Evolutionary conservation across 1,140 invertebrate species (phyloP).

Genomic region (Campoletis sonorensis): DNA sequence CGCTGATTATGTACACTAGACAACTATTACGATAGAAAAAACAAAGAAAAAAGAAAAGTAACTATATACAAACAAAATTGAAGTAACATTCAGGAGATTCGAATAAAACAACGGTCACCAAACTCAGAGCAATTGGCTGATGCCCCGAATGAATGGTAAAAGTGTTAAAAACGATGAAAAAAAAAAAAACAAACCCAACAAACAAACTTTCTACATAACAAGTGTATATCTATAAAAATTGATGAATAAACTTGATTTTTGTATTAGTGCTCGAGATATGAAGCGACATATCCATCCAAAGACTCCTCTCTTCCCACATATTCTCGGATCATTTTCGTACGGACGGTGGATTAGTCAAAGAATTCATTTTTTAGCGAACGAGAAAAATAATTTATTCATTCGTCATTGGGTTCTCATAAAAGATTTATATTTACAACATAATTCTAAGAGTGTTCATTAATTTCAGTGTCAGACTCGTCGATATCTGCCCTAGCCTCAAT

Average conservation of each 20-base stretch:
- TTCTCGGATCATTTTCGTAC: slow-evolving; percentile 35
- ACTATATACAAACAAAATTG: slow-evolving; percentile 44
- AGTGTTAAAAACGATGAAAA: slow-evolving; percentile 62
- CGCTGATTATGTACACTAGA: slow-evolving; percentile 41
- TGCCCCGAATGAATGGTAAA: slow-evolving; percentile 64
- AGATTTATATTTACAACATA: background rate
- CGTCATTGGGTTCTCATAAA: background rate
- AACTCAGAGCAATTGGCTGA: slow-evolving; percentile 60
- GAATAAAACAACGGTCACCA: background rate
- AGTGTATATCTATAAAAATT: slow-evolving; percentile 72
- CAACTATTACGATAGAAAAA: slow-evolving; percentile 20
- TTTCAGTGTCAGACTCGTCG: slow-evolving; percentile 17
- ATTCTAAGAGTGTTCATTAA: background rate
- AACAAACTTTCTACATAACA: slow-evolving; percentile 72
- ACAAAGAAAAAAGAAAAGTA: slow-evolving; percentile 47
- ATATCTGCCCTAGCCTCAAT: background rate
- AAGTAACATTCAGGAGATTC: slow-evolving; percentile 29
- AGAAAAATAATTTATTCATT: slow-evolving; percentile 10
- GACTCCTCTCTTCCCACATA: slow-evolving; percentile 42
- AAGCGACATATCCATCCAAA: slow-evolving; percentile 49
- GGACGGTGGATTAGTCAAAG: background rate
- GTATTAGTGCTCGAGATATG: slow-evolving; percentile 59
- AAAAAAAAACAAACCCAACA: background rate
- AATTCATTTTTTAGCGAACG: background rate
- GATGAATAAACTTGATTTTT: slow-evolving; percentile 75